Conservation (phyloP, 2,888 invertebrate genomes). For the Heterodera filipjevi region DNA sequence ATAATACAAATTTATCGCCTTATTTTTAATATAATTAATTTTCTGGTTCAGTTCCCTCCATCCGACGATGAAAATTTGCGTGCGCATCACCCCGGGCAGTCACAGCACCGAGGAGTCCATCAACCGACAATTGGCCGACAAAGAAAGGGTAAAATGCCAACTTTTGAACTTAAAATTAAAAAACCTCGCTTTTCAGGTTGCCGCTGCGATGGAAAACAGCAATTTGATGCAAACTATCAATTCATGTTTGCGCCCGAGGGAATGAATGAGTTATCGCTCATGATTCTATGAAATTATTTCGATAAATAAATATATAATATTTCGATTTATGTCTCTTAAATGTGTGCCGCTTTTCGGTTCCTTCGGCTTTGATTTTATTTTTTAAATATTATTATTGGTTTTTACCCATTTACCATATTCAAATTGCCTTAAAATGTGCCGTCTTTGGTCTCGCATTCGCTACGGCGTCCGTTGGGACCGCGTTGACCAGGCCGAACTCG, state of each 20-base stretch:
- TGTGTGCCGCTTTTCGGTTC: neutral
- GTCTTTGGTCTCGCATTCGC: conserved; percentile 60
- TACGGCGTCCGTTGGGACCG: conserved; percentile 62
- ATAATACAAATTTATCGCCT: no score
- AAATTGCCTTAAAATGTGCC: conserved; percentile 48
- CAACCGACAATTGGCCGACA: conserved; percentile 96
- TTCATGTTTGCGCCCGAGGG: conserved; percentile 75
- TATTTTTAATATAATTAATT: conserved; percentile 30
- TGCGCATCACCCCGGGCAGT: conserved; percentile 78
- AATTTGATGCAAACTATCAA: conserved; percentile 90
- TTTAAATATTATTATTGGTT: neutral
- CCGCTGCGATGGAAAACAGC: conserved; percentile 92
- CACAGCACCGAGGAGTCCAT: conserved; percentile 87
- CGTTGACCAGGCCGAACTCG: conserved; percentile 52
- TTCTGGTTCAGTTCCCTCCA: conserved; percentile 37
- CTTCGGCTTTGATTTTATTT: neutral
- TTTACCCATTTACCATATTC: neutral
- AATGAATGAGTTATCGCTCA: conserved; percentile 27
- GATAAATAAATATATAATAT: neutral
- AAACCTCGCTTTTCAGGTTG: conserved; percentile 73
- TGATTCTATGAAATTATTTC: neutral
- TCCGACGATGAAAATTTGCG: conserved; percentile 46
- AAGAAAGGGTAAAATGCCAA: conserved; percentile 81
- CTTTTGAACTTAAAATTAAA: neutral
- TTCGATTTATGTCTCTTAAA: neutral